Percentiles rank a stretch among this genome's conserved stretches.
phyloP scores from a whole-genome alignment of 1,140 invertebrate genomes.

The Charaxes varanes region DNA sequence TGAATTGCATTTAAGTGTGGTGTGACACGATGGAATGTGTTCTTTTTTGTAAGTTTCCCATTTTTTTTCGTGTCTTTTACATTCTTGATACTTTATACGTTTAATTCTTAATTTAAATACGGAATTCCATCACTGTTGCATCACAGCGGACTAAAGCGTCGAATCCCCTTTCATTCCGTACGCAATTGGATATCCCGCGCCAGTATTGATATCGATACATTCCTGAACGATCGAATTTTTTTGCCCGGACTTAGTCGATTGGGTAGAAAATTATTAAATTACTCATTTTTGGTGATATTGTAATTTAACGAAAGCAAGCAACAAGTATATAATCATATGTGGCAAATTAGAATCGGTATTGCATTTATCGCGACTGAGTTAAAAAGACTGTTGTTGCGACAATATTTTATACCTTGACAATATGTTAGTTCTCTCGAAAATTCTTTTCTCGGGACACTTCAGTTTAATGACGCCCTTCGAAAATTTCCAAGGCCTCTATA shows the following conservation, averaged over 20 bases:
- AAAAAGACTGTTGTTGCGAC: slow-evolving; percentile 49
- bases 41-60: background rate
- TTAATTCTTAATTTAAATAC: too few relatives aligned
- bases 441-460: slow-evolving; percentile 4
- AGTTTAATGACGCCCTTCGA: too few relatives aligned
- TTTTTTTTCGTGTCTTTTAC: slow-evolving; percentile 1
- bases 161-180: slow-evolving; percentile 22
- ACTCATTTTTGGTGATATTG: slow-evolving; percentile 65
- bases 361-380: slow-evolving; percentile 54
- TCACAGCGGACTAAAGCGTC: background rate
- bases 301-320: slow-evolving; percentile 25
- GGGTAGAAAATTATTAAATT: slow-evolving; percentile 46
- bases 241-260: slow-evolving; percentile 41
- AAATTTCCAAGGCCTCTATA: too few relatives aligned
- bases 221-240: slow-evolving; percentile 60
- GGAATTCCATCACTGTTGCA: slow-evolving; percentile 4
- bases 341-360: slow-evolving; percentile 40
- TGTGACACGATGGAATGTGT: slow-evolving; percentile 3
- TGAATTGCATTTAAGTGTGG: slow-evolving; percentile 15
- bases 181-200: slow-evolving; percentile 24
- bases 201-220: slow-evolving; percentile 67
- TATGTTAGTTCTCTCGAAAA: slow-evolving; percentile 7
- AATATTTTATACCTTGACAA: slow-evolving; percentile 28
- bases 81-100: background rate
- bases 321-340: slow-evolving; percentile 55